Conservation (phyloP, 2,113 vertebrate species). For the Nibea coibor region DNA sequence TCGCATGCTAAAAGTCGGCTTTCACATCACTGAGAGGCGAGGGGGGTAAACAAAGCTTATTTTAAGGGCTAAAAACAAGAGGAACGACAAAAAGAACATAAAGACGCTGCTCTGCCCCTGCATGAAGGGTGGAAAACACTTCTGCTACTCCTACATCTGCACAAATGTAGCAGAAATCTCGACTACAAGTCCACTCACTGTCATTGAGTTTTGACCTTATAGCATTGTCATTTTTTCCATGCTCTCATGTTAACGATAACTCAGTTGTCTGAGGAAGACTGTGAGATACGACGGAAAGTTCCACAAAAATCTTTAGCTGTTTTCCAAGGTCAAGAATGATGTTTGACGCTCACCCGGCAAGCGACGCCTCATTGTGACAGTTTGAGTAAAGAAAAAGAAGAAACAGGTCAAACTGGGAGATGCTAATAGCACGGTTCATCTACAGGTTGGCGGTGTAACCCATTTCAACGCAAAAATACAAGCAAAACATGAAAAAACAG, state of each 20-base stretch:
- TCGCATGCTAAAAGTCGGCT: constrained; percentile 21
- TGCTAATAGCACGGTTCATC: background rate
- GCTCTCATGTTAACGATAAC: too few species aligned
- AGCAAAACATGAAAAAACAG: background rate
- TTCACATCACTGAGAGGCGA: constrained; percentile 15
- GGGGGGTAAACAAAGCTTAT: background rate
- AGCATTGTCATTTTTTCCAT: too few species aligned
- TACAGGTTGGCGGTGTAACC: background rate
- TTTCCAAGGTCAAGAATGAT: too few species aligned
- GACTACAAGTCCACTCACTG: background rate
- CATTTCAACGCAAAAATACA: background rate
- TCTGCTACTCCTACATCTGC: background rate
- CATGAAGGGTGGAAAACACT: background rate
- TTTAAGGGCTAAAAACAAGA: background rate
- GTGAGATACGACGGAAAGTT: background rate
- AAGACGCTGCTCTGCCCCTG: background rate
- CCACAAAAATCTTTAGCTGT: too few species aligned
- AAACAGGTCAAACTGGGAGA: background rate
- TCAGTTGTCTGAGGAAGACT: background rate
- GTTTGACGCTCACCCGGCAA: too few species aligned
- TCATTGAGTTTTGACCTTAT: too few species aligned
- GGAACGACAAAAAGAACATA: background rate
- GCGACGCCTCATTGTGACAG: too few species aligned
- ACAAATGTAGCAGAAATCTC: background rate
- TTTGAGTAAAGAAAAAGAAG: background rate